Evolutionary conservation across 2,888 invertebrate genomes (phyloP).

Genomic region (Latheticus oryzae): DNA sequence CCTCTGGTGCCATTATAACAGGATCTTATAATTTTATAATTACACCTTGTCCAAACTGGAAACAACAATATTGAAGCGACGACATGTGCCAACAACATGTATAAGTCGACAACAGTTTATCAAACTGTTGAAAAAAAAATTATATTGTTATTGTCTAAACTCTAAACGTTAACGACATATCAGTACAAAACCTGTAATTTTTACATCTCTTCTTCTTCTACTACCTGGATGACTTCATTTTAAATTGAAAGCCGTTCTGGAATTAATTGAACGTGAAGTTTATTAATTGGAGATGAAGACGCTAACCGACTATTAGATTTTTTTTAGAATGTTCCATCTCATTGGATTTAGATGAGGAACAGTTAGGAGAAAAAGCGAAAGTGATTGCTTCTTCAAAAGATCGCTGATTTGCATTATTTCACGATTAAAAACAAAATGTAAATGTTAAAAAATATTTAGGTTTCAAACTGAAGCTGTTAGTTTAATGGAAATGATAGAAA

Average conservation of each 20-base stretch:
- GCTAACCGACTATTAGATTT: slow-evolving; percentile 18
- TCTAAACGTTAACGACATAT: slow-evolving; percentile 24
- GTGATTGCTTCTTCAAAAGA: too few relatives aligned
- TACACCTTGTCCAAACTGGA: slow-evolving; percentile 40
- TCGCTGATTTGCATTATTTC: too few relatives aligned
- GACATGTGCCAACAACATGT: slow-evolving; percentile 34
- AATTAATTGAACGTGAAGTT: slow-evolving; percentile 10
- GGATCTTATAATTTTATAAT: slow-evolving; percentile 42
- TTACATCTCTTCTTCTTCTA: slow-evolving; percentile 14
- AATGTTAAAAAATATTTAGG: too few relatives aligned
- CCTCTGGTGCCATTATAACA: slow-evolving; percentile 36
- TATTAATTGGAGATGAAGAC: slow-evolving; percentile 8
- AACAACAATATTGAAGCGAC: slow-evolving; percentile 37
- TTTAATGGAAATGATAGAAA: too few relatives aligned
- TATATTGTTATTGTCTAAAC: slow-evolving; percentile 33
- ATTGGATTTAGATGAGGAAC: slow-evolving; percentile 8
- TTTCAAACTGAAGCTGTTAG: too few relatives aligned
- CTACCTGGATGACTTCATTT: slow-evolving; percentile 20
- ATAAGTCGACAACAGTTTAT: slow-evolving; percentile 25
- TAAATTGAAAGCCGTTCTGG: slow-evolving; percentile 15
- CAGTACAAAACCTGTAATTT: slow-evolving; percentile 31
- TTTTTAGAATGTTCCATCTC: slow-evolving; percentile 1
- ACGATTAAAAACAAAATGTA: too few relatives aligned
- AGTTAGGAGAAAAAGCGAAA: slow-evolving; percentile 4
- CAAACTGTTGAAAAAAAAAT: slow-evolving; percentile 23